phyloP scores from a whole-genome alignment of 2,113 vertebrate species.

The Callorhinus ursinus region DNA sequence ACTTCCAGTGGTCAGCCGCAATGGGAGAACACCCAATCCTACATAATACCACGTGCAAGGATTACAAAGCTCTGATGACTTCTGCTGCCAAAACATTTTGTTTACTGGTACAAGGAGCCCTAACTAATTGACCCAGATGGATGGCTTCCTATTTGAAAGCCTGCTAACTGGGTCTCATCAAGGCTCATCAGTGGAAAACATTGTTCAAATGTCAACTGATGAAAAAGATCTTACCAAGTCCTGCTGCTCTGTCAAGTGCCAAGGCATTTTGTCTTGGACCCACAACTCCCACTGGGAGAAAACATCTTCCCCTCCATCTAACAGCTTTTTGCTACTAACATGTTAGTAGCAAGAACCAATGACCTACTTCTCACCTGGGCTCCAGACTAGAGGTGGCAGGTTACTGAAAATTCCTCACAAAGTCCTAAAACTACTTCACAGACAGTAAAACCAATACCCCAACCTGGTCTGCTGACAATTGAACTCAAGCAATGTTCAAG shows the following conservation, averaged over 20 bases:
- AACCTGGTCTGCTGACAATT: background rate
- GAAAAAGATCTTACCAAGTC: background rate
- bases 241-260: background rate
- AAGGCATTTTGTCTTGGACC: background rate
- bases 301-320: background rate
- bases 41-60: background rate
- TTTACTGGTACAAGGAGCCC: background rate
- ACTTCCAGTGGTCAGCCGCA: background rate
- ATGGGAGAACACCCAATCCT: background rate
- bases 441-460: background rate
- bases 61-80: background rate
- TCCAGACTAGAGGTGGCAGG: background rate
- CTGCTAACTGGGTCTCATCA: background rate
- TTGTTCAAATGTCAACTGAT: background rate
- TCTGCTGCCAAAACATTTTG: background rate
- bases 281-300: background rate
- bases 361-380: background rate
- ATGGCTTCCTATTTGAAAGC: background rate
- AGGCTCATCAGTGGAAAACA: background rate
- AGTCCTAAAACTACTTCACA: slow-evolving; percentile 13
- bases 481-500: background rate
- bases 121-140: background rate
- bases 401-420: slow-evolving; percentile 38
- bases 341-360: background rate
- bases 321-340: background rate